phyloP scores from a whole-genome alignment of 2,113 vertebrate species.

The Pantherophis guttatus region DNA sequence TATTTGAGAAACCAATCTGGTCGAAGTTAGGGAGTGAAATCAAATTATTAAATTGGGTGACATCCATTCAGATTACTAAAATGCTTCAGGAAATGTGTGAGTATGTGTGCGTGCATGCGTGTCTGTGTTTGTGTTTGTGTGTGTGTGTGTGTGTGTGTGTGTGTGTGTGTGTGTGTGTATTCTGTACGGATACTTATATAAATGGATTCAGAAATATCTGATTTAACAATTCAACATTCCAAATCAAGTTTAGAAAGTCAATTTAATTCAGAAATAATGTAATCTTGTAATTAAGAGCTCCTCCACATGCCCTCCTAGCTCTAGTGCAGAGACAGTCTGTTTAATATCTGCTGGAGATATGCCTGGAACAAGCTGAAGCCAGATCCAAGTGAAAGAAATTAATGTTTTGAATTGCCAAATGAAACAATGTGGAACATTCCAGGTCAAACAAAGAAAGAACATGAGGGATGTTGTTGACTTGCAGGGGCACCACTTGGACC shows the following conservation, averaged over 20 bases:
- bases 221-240: background rate
- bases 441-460: background rate
- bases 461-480: background rate
- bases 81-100: background rate
- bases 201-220: background rate
- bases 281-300: background rate
- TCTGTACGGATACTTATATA: background rate
- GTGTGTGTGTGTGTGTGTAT: background rate
- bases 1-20: background rate
- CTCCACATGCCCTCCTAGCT: background rate
- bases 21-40: background rate
- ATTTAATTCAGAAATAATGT: background rate
- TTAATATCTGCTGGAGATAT: background rate
- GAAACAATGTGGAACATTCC: background rate
- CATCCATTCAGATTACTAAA: background rate
- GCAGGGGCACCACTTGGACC: background rate
- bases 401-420: background rate
- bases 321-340: background rate
- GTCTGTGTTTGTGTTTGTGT: too few species aligned
- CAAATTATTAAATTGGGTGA: background rate
- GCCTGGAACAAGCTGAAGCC: background rate
- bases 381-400: background rate
- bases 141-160: too few species aligned
- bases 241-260: background rate
- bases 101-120: too few species aligned